Conservation (phyloP, 2,888 invertebrate genomes). For the Mystacides longicornis region DNA sequence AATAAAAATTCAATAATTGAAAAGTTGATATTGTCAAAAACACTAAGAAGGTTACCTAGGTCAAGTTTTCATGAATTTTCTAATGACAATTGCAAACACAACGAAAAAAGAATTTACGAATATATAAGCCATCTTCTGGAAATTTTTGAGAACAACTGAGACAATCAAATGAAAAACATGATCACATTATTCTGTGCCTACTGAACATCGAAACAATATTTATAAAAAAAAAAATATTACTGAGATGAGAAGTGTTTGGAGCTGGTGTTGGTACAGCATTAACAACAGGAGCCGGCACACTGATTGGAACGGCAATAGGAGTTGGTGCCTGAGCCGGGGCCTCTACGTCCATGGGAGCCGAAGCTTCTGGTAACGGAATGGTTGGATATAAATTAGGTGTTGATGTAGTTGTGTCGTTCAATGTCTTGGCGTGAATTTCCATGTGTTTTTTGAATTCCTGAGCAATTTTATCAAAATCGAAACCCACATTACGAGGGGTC, state of each 20-base stretch:
- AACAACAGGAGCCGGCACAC: background rate
- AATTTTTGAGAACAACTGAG: too few species aligned
- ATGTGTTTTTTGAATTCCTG: slow-evolving; percentile 17
- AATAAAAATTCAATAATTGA: too few species aligned
- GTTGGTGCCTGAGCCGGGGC: background rate
- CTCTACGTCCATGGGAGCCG: slow-evolving; percentile 2
- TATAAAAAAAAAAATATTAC: too few species aligned
- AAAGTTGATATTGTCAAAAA: too few species aligned
- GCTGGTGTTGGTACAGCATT: background rate
- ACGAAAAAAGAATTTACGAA: too few species aligned
- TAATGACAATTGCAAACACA: too few species aligned
- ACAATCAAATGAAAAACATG: too few species aligned
- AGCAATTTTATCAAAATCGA: slow-evolving; percentile 16
- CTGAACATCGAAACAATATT: too few species aligned
- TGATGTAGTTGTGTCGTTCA: background rate
- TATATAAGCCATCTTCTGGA: too few species aligned
- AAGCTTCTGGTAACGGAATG: slow-evolving; percentile 20
- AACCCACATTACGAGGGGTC: slow-evolving; percentile 11
- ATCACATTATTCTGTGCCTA: too few species aligned
- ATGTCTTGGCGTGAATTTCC: slow-evolving; percentile 9
- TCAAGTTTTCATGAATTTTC: too few species aligned
- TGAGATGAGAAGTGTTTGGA: background rate
- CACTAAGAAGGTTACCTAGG: too few species aligned
- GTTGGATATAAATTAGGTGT: slow-evolving; percentile 10
- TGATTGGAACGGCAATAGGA: background rate